Base-by-base conservation (phyloP, 1,140 invertebrate species). In the Ericerus pela region DNA sequence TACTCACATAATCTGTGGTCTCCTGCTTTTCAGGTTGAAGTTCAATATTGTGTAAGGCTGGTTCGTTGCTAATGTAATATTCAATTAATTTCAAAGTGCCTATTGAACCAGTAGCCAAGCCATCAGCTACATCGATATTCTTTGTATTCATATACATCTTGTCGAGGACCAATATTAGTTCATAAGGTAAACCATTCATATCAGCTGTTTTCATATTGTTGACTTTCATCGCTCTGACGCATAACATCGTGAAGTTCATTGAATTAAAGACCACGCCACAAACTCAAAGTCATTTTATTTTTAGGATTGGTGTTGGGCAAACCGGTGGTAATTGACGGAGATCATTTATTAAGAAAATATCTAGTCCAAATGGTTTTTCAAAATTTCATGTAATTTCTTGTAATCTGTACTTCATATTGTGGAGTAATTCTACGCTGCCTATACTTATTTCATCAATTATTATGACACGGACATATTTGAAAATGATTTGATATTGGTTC, bases 381-480 rank as follows among this genome's bases (percentile, higher is more conserved):
- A n/a, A n/a, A 20, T 43, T 59, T 18, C 61, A 61, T 28, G 63
- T 65, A 28, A 71, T 67, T 64, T 70, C 63, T 55, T 59, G 36
- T 24, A 70, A 54, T 41, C 67, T 41, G 10, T 30, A 51, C 56
- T 67, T 59, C 14, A 70, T 57, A 16, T 61, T 36, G 20, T 43
- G 12, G 20, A n/a, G n/a, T 29, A 62, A 60, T 41, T 33, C 59
- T 22, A 55, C 26, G 26, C 65, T 64, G n/a, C 68, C 62, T 67
- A 69, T 68, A 18, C 63, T 66, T 26, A 70, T 63, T 64, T 70
- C 67, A 60, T 70, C 68, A 54, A 71, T 68, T 20, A 70, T 69
- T 22, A 70, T 29, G 24, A 69, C 27, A 62, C 66, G 62, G 16
- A 65, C 38, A 52, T 65, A 31, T 28, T 38, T 56, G 11, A 64